These are phyloP conservation scores for Drosophila kurseongensis DNA, from an alignment of 1,140 invertebrate genomes.

Conservation along the genomic window DNA sequence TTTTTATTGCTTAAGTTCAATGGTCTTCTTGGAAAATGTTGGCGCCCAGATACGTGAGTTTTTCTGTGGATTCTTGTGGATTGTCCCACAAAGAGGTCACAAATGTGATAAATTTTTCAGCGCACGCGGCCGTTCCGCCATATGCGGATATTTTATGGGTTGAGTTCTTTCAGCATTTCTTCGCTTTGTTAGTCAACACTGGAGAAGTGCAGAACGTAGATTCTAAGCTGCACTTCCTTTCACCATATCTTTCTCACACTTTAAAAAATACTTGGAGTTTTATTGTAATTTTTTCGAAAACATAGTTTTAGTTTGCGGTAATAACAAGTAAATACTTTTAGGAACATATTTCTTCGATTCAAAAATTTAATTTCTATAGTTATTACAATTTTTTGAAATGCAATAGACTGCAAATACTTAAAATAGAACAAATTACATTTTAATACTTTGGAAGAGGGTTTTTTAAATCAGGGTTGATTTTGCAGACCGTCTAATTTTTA, in stretches of 20 bases:
- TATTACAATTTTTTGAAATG: too few species aligned
- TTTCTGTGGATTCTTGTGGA: conserved; percentile 21
- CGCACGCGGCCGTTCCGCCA: conserved; percentile 28
- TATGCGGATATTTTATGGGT: conserved; percentile 28
- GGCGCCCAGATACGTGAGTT: conserved; percentile 19
- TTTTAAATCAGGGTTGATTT: too few species aligned
- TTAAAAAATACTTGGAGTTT: background rate
- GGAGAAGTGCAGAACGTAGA: conserved; percentile 5
- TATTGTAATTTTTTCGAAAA: too few species aligned
- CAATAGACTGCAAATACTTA: too few species aligned
- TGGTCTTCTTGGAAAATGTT: conserved; percentile 20
- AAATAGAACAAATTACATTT: too few species aligned
- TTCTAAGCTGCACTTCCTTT: conserved; percentile 18
- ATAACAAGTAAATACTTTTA: too few species aligned
- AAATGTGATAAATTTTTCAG: conserved; percentile 47
- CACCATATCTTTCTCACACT: background rate
- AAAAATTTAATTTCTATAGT: too few species aligned
- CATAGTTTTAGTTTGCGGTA: too few species aligned
- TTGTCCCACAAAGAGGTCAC: conserved; percentile 40
- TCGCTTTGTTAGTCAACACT: conserved; percentile 27
- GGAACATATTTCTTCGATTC: too few species aligned
- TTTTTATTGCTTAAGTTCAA: conserved; percentile 31
- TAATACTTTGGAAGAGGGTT: too few species aligned
- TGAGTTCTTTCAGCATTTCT: conserved; percentile 16
- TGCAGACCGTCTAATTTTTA: too few species aligned